These are phyloP conservation scores for Cyphomyrmex costatus DNA, from an alignment of 1,140 invertebrate species.

Conservation along the genomic window DNA sequence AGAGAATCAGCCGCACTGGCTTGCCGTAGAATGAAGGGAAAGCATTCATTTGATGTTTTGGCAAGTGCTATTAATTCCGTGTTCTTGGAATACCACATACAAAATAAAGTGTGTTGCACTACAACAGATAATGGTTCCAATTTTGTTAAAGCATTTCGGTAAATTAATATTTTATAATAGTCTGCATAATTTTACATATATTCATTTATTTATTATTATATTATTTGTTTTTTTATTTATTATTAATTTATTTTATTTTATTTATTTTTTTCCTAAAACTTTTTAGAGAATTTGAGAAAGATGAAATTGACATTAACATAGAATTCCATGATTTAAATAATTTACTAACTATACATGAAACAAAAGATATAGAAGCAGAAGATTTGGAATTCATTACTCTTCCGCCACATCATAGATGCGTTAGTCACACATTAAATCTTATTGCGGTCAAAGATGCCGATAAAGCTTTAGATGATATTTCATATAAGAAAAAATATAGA, in stretches of 20 bases:
- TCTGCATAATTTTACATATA: not conserved
- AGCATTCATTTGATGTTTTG: constrained; percentile 6
- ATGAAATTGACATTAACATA: not conserved
- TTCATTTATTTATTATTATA: no score
- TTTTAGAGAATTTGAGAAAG: constrained; percentile 10
- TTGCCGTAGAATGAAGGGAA: constrained; percentile 12
- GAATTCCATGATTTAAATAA: not conserved
- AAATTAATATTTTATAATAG: not conserved
- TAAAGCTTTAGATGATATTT: not conserved
- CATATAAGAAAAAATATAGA: constrained; percentile 10
- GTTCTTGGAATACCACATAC: not conserved
- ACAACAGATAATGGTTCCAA: constrained; percentile 28
- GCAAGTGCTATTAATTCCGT: constrained; percentile 5
- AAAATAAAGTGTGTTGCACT: not conserved
- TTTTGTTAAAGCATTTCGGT: constrained; percentile 40
- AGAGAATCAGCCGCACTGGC: constrained; percentile 31
- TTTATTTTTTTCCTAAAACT: not conserved
- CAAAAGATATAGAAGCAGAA: not conserved
- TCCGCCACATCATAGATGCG: constrained; percentile 18
- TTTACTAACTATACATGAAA: not conserved
- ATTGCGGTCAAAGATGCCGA: constrained; percentile 15
- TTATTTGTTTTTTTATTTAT: no score
- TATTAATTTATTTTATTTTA: no score
- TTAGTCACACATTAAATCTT: constrained; percentile 7
- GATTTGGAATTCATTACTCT: constrained; percentile 6